Base-by-base conservation (phyloP, 2,888 invertebrate species). In the Muschampia plurimacula region DNA sequence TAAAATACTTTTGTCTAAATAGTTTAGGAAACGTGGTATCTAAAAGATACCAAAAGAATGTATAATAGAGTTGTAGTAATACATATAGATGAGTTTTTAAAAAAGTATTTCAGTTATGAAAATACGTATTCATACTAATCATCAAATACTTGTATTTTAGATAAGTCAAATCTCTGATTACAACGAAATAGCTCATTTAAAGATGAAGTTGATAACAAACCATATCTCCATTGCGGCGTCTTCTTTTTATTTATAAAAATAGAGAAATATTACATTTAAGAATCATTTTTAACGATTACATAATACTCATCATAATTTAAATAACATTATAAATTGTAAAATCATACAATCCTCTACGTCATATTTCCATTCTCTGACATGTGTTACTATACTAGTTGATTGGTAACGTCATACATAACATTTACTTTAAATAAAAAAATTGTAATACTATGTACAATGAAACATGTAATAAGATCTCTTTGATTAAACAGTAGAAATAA, bases 191-290 rank as follows among this genome's bases (percentile, higher is more conserved):
- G n/a, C 28, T 46, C 28, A 12, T 7, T 44, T 39, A 10, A 52
- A 15, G 2, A 3, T 39, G 10, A 39, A 12, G 32, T 22, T 22
- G 10, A 39, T 22, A 64, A 77, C 76, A 74, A 73, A 82, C 82
- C 80, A 79, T 82, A 76, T 75, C 75, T 77, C 80, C 81, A 82
- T 82, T 79, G 81, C 80, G 76, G 77, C 76, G 77, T 75, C 60
- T 75, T 74, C 72, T 60, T 67, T 57, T 73, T 55, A 77, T 75
- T 66, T 22, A 64, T 69, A 63, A 69, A 36, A 64, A 72, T 76
- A n/a, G 39, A 49, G 60, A 67, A 67, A 74, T 66, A 68, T 15
- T 67, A 57, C 49, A 63, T 67, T 52, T 69, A 78, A 80, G 77
- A 73, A 77, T 66, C 76, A 78, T 82, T 82, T 81, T 80, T 79